Conservation (phyloP, 2,888 invertebrate genomes). For the Tenthredo livida region DNA sequence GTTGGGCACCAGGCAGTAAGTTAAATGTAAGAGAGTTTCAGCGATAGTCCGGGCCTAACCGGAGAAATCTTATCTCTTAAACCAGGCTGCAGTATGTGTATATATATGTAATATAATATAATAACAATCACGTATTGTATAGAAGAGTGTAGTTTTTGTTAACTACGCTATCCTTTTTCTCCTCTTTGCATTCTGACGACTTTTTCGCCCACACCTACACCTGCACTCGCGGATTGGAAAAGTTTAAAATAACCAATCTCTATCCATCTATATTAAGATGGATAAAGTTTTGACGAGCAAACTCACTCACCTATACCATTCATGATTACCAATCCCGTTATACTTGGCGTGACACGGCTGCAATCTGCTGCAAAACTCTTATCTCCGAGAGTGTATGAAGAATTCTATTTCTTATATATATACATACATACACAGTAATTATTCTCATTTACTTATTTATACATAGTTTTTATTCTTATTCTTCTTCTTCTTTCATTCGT, state of each 20-base stretch:
- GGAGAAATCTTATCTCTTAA: slow-evolving; percentile 5
- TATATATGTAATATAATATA: too few relatives aligned
- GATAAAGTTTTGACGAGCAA: background rate
- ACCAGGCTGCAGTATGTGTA: background rate
- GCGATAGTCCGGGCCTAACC: background rate
- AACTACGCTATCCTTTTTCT: background rate
- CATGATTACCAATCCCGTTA: slow-evolving; percentile 2
- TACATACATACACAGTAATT: too few relatives aligned
- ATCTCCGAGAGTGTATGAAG: background rate
- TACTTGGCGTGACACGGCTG: background rate
- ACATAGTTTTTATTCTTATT: background rate
- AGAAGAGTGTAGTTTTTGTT: background rate
- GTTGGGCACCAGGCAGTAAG: background rate
- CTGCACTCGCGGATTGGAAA: too few relatives aligned
- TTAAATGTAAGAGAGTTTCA: slow-evolving; percentile 15
- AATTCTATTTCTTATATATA: too few relatives aligned
- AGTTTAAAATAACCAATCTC: too few relatives aligned
- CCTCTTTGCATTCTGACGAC: background rate
- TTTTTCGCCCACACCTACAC: too few relatives aligned
- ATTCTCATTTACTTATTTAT: too few relatives aligned
- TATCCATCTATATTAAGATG: too few relatives aligned
- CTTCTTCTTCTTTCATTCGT: background rate
- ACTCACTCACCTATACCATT: background rate
- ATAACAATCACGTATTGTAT: background rate
- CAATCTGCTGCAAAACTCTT: background rate